A percentile compares a stretch with the other conserved stretches of the same genome.
These are phyloP conservation scores for Halesus radiatus DNA, from an alignment of 1,140 invertebrate species.

Conservation along the genomic window DNA sequence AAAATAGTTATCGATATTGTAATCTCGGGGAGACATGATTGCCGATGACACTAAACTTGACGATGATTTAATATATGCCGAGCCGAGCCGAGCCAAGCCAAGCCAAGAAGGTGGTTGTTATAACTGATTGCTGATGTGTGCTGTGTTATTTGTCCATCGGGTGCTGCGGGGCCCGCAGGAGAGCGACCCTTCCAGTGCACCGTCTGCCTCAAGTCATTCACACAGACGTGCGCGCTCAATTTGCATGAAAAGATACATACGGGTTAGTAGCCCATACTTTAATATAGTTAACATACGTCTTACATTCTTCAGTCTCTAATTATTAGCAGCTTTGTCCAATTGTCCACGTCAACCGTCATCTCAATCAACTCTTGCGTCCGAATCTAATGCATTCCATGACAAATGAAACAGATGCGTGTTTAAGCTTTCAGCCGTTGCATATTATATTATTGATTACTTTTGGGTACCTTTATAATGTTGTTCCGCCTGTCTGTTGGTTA, in stretches of 20 bases:
- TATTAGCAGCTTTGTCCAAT: slow-evolving; percentile 4
- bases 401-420: no score
- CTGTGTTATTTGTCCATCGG: slow-evolving; percentile 22
- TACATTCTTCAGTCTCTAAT: slow-evolving; percentile 7
- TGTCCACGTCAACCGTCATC: neutral
- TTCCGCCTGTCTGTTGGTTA: no score
- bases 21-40: no score
- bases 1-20: slow-evolving; percentile 56
- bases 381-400: no score
- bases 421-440: no score
- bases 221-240: slow-evolving; percentile 77
- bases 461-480: no score
- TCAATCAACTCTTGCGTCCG: no score
- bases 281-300: slow-evolving; percentile 16
- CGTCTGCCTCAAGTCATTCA: slow-evolving; percentile 75
- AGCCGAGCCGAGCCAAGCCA: no score
- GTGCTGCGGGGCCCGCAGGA: slow-evolving; percentile 60
- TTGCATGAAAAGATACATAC: slow-evolving; percentile 82
- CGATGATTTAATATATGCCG: no score
- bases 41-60: no score
- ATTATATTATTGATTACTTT: no score
- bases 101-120: slow-evolving; percentile 65
- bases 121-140: slow-evolving; percentile 70
- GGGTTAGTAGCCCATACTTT: slow-evolving; percentile 61
- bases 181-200: slow-evolving; percentile 79